Percentiles rank a stretch among this genome's conserved stretches.
These are phyloP conservation scores for Heteromormyrus szaboi DNA, from an alignment of 2,797 vertebrate species.

Conservation along the genomic window DNA sequence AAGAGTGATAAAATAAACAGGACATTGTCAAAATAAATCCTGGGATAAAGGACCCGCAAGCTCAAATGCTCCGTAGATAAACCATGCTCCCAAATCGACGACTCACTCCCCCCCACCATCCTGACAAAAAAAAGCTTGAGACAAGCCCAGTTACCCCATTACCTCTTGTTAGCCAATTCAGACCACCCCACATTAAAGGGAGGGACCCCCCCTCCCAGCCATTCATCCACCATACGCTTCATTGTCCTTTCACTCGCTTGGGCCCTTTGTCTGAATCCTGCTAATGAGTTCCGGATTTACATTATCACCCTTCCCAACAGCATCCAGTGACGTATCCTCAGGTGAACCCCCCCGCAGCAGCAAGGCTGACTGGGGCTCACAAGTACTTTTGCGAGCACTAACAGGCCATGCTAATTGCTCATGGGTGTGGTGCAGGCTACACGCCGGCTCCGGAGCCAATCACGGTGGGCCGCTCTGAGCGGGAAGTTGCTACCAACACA, in stretches of 20 bases:
- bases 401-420: neutral
- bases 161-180: slow-evolving; percentile 35
- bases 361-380: neutral
- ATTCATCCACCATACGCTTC: slow-evolving; percentile 9
- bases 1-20: neutral
- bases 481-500: neutral
- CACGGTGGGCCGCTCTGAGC: neutral
- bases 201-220: slow-evolving; percentile 19
- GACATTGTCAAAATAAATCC: neutral
- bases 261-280: neutral
- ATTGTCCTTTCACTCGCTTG: neutral
- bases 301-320: neutral
- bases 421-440: neutral
- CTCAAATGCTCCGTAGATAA: neutral
- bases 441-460: neutral
- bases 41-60: neutral
- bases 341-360: neutral
- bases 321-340: neutral
- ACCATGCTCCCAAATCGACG: neutral
- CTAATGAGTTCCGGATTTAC: neutral
- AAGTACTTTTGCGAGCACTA: neutral
- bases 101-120: neutral
- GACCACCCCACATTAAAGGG: slow-evolving; percentile 34
- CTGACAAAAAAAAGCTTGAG: neutral
- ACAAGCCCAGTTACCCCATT: neutral